Base-by-base conservation (phyloP, 2,888 invertebrate species). In the Epinotia nisella region DNA sequence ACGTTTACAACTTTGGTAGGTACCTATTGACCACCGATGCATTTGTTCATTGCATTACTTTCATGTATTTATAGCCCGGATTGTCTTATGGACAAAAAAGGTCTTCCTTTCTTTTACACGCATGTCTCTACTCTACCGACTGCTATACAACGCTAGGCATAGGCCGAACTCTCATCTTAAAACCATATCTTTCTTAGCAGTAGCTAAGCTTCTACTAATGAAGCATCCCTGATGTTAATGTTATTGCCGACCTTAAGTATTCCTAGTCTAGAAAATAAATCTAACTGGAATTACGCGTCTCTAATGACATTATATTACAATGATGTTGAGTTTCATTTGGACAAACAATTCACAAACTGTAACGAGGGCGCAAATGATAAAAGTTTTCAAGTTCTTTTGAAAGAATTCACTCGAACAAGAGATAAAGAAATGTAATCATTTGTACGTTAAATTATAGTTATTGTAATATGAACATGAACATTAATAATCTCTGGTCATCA, bases 161-260 rank as follows among this genome's bases (percentile, higher is more conserved):
- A 49, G 4, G 7, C 49, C 15, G 49, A 49, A n/a, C 4, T 49
- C 49, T 7, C n/a, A 13, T 49, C n/a, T 49, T n/a, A 49, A n/a
- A 53, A 53, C 10, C 17, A 19, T 53, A 2, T 7, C 19, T 58
- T 58, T 58, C 4, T 35, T 15, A 3, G 9, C 3, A 62, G 13
- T 41, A 53, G 41, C 4, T 62, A n/a, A 10, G 5, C 19, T 21
- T n/a, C 3, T 45, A 11, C 15, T 41, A 70, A 56, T 56, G 62
- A 61, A n/a, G 61, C 62, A 15, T 56, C 29, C 15, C 53, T 15
- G 66, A 55, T 55, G 60, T 35, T 65, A 71, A 53, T 35, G 41
- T 66, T 61, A 41, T 60, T 15, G 21, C 39, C 51, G 7, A 21
- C 21, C 21, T 29, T 56, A 21, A 51, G 17, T 39, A 4, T 15